A percentile compares a stretch with the other conserved stretches of the same genome.
phyloP scores from a whole-genome alignment of 2,888 invertebrate species.

The Rhorus exstirpatorius region DNA sequence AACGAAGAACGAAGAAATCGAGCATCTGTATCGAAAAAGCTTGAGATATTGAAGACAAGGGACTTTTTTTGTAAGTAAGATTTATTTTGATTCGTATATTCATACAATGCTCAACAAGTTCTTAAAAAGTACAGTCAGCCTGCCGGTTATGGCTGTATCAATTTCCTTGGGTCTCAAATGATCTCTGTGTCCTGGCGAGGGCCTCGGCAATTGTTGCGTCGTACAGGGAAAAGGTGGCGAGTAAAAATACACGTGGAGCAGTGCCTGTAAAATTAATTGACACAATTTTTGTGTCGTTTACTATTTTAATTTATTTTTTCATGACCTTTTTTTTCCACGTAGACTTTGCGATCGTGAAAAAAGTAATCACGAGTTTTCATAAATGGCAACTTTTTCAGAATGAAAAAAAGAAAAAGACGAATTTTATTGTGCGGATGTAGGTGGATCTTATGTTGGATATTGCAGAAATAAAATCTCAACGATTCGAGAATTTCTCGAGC shows the following conservation, averaged over 20 bases:
- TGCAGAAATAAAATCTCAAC: no score
- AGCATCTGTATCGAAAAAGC: no score
- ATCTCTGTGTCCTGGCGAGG: slow-evolving; percentile 84
- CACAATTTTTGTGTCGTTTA: neutral
- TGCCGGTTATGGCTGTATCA: slow-evolving; percentile 74
- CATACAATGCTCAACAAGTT: slow-evolving; percentile 75
- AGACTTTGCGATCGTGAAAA: neutral
- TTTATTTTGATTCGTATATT: slow-evolving; percentile 43
- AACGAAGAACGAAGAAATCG: no score
- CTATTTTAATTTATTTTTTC: no score
- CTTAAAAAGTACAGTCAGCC: slow-evolving; percentile 79
- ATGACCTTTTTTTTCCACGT: no score
- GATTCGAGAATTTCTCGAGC: no score
- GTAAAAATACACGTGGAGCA: slow-evolving; percentile 91
- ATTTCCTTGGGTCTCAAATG: slow-evolving; percentile 81
- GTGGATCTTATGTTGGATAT: no score
- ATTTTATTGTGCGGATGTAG: no score
- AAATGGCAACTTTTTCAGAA: no score
- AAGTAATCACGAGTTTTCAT: slow-evolving; percentile 16
- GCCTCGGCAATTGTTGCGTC: slow-evolving; percentile 90
- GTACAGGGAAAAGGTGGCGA: slow-evolving; percentile 89
- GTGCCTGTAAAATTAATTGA: slow-evolving; percentile 88
- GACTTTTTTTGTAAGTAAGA: neutral
- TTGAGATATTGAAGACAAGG: neutral
- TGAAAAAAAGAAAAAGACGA: no score